Evolutionary conservation across 2,888 invertebrate genomes (phyloP).

Genomic region (Chymomyza amoena): DNA sequence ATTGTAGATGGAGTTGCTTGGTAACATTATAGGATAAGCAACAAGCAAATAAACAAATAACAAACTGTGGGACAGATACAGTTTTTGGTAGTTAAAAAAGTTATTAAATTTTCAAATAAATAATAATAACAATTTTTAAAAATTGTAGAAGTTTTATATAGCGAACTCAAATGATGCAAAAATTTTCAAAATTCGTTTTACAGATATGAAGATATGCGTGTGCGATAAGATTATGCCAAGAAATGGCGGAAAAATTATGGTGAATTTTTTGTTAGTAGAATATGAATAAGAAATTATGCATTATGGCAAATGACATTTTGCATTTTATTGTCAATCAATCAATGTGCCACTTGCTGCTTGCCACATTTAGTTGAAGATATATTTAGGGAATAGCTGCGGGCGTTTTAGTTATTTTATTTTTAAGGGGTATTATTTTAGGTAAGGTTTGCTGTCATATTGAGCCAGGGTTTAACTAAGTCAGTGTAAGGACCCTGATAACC

Average conservation of each 20-base stretch:
- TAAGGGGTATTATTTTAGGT: too few relatives aligned
- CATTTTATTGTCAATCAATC: background rate
- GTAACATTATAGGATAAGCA: background rate
- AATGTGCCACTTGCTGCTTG: background rate
- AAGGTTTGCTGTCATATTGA: too few relatives aligned
- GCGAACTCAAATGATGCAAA: too few relatives aligned
- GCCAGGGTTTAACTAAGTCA: too few relatives aligned
- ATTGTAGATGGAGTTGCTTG: background rate
- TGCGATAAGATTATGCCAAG: slow-evolving; percentile 62
- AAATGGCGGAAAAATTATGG: slow-evolving; percentile 56
- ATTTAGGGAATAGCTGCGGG: background rate
- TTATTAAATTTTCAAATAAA: too few relatives aligned
- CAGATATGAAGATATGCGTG: slow-evolving; percentile 27
- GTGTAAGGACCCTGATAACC: too few relatives aligned
- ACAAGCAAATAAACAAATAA: background rate
- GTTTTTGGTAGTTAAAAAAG: too few relatives aligned
- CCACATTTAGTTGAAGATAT: background rate
- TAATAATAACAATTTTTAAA: too few relatives aligned
- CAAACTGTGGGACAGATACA: background rate
- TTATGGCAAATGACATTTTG: background rate
- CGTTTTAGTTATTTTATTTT: background rate
- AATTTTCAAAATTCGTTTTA: too few relatives aligned
- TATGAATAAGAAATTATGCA: slow-evolving; percentile 37
- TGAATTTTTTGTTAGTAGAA: background rate
- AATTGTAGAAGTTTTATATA: too few relatives aligned